A percentile compares a stretch with the other conserved stretches of the same genome.
Conservation (phyloP, 2,113 vertebrate species). For the Gadus macrocephalus region DNA sequence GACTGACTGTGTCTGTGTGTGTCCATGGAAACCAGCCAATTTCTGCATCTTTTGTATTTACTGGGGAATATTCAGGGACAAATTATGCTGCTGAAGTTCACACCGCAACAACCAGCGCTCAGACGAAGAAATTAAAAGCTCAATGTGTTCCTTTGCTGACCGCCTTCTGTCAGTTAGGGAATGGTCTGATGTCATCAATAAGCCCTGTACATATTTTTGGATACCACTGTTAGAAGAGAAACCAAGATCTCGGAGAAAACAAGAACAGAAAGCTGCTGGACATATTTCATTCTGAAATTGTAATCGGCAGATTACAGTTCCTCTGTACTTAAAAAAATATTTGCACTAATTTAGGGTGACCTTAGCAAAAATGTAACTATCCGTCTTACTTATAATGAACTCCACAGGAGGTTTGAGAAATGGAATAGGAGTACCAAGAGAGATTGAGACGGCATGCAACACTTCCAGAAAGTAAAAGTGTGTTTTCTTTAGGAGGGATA, state of each 20-base stretch:
- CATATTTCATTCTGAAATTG: no score
- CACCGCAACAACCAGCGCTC: no score
- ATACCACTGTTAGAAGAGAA: no score
- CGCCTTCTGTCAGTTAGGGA: not conserved
- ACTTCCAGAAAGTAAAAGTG: no score
- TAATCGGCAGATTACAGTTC: no score
- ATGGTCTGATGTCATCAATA: not conserved
- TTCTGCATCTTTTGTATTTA: not conserved
- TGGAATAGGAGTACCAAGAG: conserved; percentile 6
- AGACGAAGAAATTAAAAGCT: not conserved
- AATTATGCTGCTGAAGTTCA: not conserved
- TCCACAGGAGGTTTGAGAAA: conserved; percentile 1
- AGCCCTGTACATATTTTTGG: not conserved
- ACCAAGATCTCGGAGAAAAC: no score
- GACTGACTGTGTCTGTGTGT: no score
- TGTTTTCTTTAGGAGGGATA: no score
- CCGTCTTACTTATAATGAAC: no score
- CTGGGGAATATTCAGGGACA: not conserved
- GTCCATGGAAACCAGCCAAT: not conserved
- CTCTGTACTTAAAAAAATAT: no score
- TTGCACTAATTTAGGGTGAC: not conserved
- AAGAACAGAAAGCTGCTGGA: no score
- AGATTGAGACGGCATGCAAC: not conserved
- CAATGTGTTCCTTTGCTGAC: not conserved
- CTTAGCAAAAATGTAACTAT: no score